Percentiles rank a stretch among this genome's conserved stretches.
phyloP scores from a whole-genome alignment of 1,140 invertebrate genomes.

The honey bee (Apis mellifera) region DNA sequence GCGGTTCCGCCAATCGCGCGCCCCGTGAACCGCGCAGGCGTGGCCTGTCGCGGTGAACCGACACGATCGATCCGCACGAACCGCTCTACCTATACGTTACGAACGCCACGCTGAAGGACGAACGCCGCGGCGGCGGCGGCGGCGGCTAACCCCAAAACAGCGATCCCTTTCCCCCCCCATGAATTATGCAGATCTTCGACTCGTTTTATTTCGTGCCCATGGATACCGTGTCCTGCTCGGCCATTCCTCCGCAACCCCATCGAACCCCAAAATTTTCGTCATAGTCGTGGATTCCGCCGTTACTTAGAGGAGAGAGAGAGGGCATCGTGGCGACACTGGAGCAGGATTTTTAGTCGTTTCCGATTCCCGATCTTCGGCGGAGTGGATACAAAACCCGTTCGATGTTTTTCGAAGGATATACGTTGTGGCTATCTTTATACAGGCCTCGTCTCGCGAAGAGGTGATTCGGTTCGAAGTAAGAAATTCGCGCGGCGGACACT shows the following conservation, averaged over 20 bases:
- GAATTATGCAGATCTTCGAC: constrained; percentile 62
- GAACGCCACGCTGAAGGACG: constrained; percentile 39
- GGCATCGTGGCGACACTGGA: not conserved
- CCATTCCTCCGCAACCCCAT: constrained; percentile 60
- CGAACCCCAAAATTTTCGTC: constrained; percentile 55
- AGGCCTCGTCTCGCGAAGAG: not conserved
- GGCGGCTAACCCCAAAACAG: constrained; percentile 53
- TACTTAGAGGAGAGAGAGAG: not conserved
- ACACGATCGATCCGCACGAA: constrained; percentile 55
- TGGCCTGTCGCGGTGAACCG: constrained; percentile 44
- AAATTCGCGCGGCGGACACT: constrained; percentile 6
- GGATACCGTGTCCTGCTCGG: constrained; percentile 25
- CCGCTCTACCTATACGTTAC: constrained; percentile 31
- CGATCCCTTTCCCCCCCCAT: constrained; percentile 59
- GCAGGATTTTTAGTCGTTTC: not conserved
- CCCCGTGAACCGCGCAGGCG: constrained; percentile 28
- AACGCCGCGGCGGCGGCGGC: constrained; percentile 38
- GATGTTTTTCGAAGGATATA: not conserved
- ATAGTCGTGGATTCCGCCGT: constrained; percentile 36
- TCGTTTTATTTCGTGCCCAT: constrained; percentile 57
- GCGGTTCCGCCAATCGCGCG: constrained; percentile 48
- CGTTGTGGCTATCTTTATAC: constrained; percentile 4
- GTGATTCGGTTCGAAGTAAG: constrained; percentile 10
- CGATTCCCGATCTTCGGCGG: not conserved
- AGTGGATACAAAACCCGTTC: not conserved